Evolutionary conservation across 2,113 vertebrate genomes (phyloP).

Genomic region (Alethe castanea): DNA sequence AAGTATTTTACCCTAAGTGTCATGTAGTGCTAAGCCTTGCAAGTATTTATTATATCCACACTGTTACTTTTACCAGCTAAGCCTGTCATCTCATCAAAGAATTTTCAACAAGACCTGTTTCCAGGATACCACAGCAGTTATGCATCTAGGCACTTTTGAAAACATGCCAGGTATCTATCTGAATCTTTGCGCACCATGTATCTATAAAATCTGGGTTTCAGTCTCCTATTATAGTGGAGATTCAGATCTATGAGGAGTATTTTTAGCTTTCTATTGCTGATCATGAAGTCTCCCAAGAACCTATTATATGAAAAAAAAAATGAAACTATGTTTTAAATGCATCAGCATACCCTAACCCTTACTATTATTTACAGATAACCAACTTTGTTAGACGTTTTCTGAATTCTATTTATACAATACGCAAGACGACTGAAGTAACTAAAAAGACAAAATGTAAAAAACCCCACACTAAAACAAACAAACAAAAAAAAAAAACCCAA

Average conservation of each 20-base stretch:
- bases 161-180: conserved; percentile 37
- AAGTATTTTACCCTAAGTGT: conserved; percentile 15
- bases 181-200: background rate
- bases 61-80: conserved; percentile 15
- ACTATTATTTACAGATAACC: background rate
- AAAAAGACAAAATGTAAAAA: background rate
- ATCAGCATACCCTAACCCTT: background rate
- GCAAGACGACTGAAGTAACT: background rate
- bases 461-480: fast-evolving
- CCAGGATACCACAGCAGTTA: conserved; percentile 52
- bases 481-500: background rate
- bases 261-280: conserved; percentile 13
- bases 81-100: conserved; percentile 56
- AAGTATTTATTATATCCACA: conserved; percentile 40
- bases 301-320: background rate
- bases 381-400: background rate
- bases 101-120: conserved; percentile 44
- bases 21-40: conserved; percentile 34
- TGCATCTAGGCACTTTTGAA: conserved; percentile 43
- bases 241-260: background rate
- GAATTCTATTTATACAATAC: background rate
- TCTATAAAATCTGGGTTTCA: conserved; percentile 19
- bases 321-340: background rate
- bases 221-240: background rate
- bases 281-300: background rate